Conservation (phyloP, 2,113 vertebrate genomes). For the Paratilapia polleni region DNA sequence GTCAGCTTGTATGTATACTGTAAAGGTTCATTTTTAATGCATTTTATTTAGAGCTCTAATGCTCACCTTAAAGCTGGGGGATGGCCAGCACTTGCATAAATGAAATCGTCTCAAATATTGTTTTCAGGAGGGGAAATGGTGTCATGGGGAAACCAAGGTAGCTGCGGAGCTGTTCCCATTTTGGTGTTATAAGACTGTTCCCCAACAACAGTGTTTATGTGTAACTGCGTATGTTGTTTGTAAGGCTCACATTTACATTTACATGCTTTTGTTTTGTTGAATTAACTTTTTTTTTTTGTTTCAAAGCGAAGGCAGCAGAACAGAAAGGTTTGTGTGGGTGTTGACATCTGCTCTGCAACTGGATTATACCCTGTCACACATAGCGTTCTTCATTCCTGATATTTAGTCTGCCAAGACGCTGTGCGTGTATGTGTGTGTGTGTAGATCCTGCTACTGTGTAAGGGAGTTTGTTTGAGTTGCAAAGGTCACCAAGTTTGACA, state of each 20-base stretch:
- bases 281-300: conserved; percentile 25
- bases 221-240: background rate
- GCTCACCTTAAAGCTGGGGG: background rate
- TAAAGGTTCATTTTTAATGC: background rate
- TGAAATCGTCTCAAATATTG: background rate
- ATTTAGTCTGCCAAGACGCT: conserved; percentile 66
- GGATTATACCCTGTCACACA: conserved; percentile 68
- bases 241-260: background rate
- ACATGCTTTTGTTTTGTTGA: conserved; percentile 25
- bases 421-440: background rate
- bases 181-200: background rate
- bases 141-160: background rate
- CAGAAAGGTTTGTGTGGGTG: conserved; percentile 38
- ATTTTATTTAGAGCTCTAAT: background rate
- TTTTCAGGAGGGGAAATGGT: background rate
- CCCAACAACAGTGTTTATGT: background rate
- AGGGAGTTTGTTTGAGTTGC: conserved; percentile 59
- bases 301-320: background rate
- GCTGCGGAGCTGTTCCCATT: background rate
- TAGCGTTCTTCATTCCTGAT: conserved; percentile 55
- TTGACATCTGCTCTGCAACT: conserved; percentile 38
- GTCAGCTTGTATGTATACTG: background rate
- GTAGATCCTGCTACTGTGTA: conserved; percentile 14
- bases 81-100: background rate
- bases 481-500: conserved; percentile 71